Evolutionary conservation across 92 coral and sea anemone genomes (phyloP), one percentile per base, ranked within the genome.

Genomic region (Zoanthus solanderi): DNA sequence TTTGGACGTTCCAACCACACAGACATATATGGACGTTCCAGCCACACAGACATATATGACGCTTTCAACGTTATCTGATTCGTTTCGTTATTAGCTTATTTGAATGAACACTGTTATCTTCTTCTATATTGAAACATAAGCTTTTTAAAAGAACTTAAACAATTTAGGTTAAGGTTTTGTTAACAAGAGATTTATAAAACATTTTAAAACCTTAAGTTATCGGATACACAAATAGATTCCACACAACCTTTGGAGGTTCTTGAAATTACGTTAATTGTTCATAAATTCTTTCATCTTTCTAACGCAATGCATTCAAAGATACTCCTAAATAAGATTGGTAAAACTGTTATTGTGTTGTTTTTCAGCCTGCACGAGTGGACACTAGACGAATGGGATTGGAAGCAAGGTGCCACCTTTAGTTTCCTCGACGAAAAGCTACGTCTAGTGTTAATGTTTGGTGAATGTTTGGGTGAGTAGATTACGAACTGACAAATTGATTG

Each of bases 321-420:
- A 63, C 0, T 63, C 69, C 69, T 16, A 63, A 42, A 14, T 45
- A 3, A 6, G 0, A 68, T 50, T 7, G 54, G 5, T 50, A 50
- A 50, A 50, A 5, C 9, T 53, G 6, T 30, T 37, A 37, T 1
- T 78, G 37, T 32, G 9, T 12, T 17, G 9, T n/a, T 46, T 50
- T 50, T 2, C 34, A 91, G 94, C 57, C 67, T 88, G 42, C 91
- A 91, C 31, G 94, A 91, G 66, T 91, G 94, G 94, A 46, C 77
- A 0, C 28, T 91, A 11, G 87, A 88, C 4, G 91, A 91, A 61
- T 88, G 89, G 91, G 86, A 91, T 14, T 81, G 85, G 85, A 44
- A 71, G 17, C 54, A 73, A 29, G 73, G 68, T 2, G 94, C 90
- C 28, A 88, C 66, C 68, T 91, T 91, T 68, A 54, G 84, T 11